A percentile compares a stretch with the other conserved stretches of the same genome.
phyloP scores from a whole-genome alignment of 1,140 invertebrate species.

The Dolichoris vasculosae region DNA sequence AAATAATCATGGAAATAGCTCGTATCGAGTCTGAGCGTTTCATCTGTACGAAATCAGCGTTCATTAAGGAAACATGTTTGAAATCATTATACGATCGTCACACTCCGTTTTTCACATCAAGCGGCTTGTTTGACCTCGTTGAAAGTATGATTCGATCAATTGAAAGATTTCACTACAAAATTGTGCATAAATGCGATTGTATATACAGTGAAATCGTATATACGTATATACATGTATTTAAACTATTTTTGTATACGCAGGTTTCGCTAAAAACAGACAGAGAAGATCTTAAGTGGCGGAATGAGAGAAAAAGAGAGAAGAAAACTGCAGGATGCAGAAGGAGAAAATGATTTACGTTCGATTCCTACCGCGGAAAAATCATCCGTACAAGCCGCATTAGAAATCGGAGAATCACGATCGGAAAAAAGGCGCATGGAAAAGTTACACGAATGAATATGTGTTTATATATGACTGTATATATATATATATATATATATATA shows the following conservation, averaged over 20 bases:
- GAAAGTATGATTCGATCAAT: constrained; percentile 10
- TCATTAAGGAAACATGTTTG: constrained; percentile 7
- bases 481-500: too few relatives aligned
- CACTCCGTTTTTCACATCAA: constrained; percentile 1
- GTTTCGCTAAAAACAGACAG: neutral
- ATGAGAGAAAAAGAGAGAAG: neutral
- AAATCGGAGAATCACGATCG: constrained; percentile 38
- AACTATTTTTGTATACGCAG: too few relatives aligned
- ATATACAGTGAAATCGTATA: neutral
- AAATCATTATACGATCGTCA: neutral
- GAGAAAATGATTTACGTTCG: constrained; percentile 18
- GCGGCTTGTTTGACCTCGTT: constrained; percentile 10
- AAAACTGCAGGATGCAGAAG: neutral
- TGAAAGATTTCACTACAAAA: constrained; percentile 37
- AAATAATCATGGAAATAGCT: constrained; percentile 2
- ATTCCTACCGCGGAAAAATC: constrained; percentile 4
- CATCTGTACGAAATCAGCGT: neutral
- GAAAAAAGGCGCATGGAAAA: neutral
- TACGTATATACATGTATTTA: neutral
- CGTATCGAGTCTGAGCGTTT: neutral
- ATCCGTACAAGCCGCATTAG: constrained; percentile 4
- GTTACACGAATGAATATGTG: neutral
- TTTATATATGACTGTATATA: too few relatives aligned
- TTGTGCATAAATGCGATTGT: neutral
- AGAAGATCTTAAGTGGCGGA: neutral